A percentile compares a stretch with the other conserved stretches of the same genome.
Conservation (phyloP, 1,140 invertebrate genomes). For the Bombus huntii region DNA sequence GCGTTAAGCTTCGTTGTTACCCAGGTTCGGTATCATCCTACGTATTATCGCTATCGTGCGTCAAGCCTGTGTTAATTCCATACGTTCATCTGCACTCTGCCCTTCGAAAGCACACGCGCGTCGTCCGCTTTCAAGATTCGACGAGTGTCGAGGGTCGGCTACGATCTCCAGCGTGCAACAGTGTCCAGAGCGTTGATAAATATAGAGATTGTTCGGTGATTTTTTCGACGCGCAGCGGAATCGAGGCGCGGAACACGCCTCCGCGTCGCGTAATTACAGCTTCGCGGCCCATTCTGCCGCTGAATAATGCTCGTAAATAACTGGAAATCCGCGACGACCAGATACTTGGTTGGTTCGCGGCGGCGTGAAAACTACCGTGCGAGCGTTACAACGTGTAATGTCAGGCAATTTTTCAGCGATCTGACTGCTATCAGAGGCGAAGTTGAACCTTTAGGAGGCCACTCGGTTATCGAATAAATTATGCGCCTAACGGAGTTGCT, state of each 20-base stretch:
- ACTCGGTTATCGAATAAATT: not conserved
- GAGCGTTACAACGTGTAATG: slow-evolving; percentile 4
- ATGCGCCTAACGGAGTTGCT: not conserved
- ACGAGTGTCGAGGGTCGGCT: not conserved
- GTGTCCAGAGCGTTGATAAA: slow-evolving; percentile 8
- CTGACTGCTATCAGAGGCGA: not conserved
- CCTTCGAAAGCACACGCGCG: not conserved
- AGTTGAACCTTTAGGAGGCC: not conserved
- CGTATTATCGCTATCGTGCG: too few relatives aligned
- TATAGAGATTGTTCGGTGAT: not conserved
- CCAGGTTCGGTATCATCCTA: too few relatives aligned
- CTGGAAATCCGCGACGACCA: not conserved
- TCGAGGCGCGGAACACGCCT: slow-evolving; percentile 20
- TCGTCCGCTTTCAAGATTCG: not conserved
- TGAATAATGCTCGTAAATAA: slow-evolving; percentile 35
- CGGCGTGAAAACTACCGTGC: not conserved
- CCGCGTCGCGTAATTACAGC: slow-evolving; percentile 25
- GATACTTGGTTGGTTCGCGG: not conserved
- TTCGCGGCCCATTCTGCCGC: not conserved
- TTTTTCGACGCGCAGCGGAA: slow-evolving; percentile 18
- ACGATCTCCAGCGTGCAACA: slow-evolving; percentile 12
- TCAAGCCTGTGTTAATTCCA: too few relatives aligned
- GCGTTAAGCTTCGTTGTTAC: too few relatives aligned
- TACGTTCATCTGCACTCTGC: too few relatives aligned
- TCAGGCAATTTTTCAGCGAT: not conserved